These are phyloP conservation scores for Drosophila guanche DNA, from an alignment of 1,140 invertebrate genomes.

Conservation along the genomic window DNA sequence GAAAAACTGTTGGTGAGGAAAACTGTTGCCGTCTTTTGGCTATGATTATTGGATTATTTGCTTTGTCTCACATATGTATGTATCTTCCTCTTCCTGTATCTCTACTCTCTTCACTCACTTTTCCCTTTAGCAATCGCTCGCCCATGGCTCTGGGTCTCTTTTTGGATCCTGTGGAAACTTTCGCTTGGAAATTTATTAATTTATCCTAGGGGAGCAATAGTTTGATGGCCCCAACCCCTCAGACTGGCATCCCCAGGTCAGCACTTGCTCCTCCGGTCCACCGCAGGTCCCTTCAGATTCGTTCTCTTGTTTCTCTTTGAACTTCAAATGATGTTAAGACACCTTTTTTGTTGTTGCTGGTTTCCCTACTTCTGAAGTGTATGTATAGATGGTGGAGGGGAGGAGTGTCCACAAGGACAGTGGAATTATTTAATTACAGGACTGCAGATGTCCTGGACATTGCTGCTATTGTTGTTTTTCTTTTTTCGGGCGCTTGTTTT, in stretches of 20 bases:
- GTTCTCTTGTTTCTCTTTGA: constrained; percentile 37
- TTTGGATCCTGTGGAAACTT: constrained; percentile 50
- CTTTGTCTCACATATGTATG: too few species aligned
- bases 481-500: constrained; percentile 23
- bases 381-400: not conserved
- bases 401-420: constrained; percentile 4
- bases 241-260: constrained; percentile 46
- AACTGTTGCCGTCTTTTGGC: too few species aligned
- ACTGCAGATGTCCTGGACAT: constrained; percentile 39
- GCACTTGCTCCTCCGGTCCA: constrained; percentile 7
- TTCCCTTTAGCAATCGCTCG: not conserved
- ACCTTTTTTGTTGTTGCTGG: constrained; percentile 44
- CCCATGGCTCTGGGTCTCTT: constrained; percentile 9
- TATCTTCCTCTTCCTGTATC: not conserved
- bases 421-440: constrained; percentile 53
- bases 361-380: constrained; percentile 16
- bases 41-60: constrained; percentile 49
- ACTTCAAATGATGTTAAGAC: constrained; percentile 75
- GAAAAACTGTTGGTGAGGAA: too few species aligned
- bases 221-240: constrained; percentile 44
- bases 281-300: constrained; percentile 13
- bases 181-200: constrained; percentile 76
- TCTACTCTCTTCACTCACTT: constrained; percentile 1
- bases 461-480: constrained; percentile 14
- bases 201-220: constrained; percentile 79